Evolutionary conservation across 2,797 vertebrate genomes (phyloP), one percentile per base, ranked within the genome.

Genomic region (Silurus lanzhouensis): DNA sequence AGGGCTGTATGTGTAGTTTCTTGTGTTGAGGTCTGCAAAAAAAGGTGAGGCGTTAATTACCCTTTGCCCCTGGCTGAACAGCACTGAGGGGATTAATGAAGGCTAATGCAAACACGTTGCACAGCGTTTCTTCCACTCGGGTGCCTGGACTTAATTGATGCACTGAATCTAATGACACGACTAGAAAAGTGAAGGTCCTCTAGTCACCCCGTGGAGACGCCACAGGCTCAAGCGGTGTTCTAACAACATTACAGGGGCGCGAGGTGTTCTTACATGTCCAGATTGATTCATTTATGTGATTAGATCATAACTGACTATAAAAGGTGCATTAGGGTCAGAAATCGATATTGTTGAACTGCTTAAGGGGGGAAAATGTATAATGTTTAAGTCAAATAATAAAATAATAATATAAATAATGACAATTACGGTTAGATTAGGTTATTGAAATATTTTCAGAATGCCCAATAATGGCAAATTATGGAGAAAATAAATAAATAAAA

Each of bases 71-170:
- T 48, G 85, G 82, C 70, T 83, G 86, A 82, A 81, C 80, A 77
- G 61, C 79, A 82, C 84, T 25, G 72, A 84, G 81, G 83, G 77
- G 70, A 85, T 78, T 87, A 90, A 90, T 90, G 71, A 87, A 88
- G 86, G 85, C 83, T 88, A 89, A 88, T 90, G 76, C 83, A 88
- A 89, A 88, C 83, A 88, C 83, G 38, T 90, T 90, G 85, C 82
- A 61, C 89, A 89, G 83, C 70, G 48, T 88, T 89, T 89, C 86
- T 90, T 89, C 84, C 85, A 88, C 83, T 82, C 75, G 63, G 46
- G 74, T 84, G 86, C 84, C 83, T 89, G 88, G 87, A 60, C 85
- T 78, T 85, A 90, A 89, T 88, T 85, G 82, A 88, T 84, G 77
- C 80, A 71, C 77, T 84, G 86, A 82, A 83, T 89, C 86, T 67